Evolutionary conservation across 2,113 vertebrate genomes (phyloP).

Genomic region (Nestor notabilis): DNA sequence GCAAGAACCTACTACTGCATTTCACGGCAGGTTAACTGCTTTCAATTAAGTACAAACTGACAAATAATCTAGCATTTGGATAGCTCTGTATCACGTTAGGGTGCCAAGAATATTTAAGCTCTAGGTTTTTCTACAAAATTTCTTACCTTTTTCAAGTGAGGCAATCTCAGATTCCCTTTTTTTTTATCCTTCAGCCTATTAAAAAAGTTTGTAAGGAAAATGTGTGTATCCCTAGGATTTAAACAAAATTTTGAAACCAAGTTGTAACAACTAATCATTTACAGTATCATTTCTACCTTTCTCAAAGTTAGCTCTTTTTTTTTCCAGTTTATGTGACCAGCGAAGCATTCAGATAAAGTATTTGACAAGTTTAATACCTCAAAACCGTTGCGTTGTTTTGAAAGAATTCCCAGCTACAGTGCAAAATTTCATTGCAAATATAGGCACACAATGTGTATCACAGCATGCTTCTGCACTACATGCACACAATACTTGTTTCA

Average conservation of each 20-base stretch:
- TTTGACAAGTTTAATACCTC: not conserved
- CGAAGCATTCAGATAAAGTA: not conserved
- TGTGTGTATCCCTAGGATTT: not conserved
- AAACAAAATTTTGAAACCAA: not conserved
- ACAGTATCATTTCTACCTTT: not conserved
- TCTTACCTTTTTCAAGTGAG: not conserved
- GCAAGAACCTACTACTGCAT: not conserved
- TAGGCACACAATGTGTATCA: not conserved
- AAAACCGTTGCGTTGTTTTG: not conserved
- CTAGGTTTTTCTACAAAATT: not conserved
- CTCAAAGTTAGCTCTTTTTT: not conserved
- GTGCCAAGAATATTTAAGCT: not conserved
- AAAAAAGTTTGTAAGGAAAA: not conserved
- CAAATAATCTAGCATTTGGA: not conserved
- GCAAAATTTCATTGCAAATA: not conserved
- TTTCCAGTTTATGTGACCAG: not conserved
- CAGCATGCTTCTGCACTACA: not conserved
- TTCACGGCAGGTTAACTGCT: not conserved
- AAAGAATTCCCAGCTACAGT: not conserved
- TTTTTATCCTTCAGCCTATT: not conserved
- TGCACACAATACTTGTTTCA: not conserved
- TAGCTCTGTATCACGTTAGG: not conserved
- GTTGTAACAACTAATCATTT: not conserved
- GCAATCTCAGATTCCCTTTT: not conserved
- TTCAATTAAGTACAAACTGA: not conserved